Conservation (phyloP, 2,888 invertebrate genomes). For the Cephus nigrinus region DNA sequence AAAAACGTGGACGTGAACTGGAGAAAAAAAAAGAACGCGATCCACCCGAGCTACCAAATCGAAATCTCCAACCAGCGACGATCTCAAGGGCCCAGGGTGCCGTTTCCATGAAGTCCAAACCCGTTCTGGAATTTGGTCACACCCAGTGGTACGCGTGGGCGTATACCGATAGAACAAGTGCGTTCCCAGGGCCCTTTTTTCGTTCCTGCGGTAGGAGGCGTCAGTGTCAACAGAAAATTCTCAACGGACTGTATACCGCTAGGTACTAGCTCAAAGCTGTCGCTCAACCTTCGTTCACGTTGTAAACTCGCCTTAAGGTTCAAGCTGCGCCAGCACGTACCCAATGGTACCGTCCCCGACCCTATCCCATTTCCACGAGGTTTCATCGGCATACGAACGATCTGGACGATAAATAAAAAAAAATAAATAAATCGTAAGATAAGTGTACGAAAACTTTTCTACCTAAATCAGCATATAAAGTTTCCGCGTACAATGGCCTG, state of each 20-base stretch:
- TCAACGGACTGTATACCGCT: background rate
- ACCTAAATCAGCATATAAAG: background rate
- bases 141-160: background rate
- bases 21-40: background rate
- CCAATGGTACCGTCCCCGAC: background rate
- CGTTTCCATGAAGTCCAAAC: background rate
- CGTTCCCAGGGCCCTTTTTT: background rate
- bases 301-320: background rate
- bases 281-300: background rate
- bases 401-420: background rate
- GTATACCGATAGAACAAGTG: conserved; percentile 1
- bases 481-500: background rate
- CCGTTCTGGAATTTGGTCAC: conserved; percentile 7
- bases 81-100: background rate
- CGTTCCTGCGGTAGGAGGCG: background rate
- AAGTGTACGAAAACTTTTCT: background rate
- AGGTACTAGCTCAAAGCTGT: background rate
- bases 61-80: background rate
- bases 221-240: conserved; percentile 3
- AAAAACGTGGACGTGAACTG: background rate
- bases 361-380: background rate
- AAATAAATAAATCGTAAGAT: background rate
- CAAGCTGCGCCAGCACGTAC: background rate
- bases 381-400: background rate
- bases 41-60: background rate